phyloP scores from a whole-genome alignment of 2,113 vertebrate species.

The Ciconia stormi region DNA sequence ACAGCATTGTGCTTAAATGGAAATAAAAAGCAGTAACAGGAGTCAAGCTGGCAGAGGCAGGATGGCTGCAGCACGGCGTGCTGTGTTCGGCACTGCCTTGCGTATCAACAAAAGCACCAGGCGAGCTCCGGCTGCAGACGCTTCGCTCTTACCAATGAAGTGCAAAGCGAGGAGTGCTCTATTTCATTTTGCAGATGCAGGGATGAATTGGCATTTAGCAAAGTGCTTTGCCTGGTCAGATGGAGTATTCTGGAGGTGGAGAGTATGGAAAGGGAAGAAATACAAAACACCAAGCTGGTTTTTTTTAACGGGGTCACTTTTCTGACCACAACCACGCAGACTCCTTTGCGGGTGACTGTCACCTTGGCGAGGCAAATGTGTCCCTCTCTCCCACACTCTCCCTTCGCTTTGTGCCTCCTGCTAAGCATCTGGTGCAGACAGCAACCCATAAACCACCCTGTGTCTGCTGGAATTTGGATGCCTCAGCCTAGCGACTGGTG shows the following conservation, averaged over 20 bases:
- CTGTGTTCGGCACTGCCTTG: neutral
- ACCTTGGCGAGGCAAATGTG: neutral
- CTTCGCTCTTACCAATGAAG: neutral
- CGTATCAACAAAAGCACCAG: neutral
- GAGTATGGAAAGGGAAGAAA: neutral
- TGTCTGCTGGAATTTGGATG: neutral
- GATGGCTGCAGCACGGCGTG: fast-evolving
- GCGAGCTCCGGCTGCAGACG: neutral
- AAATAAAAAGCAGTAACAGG: neutral
- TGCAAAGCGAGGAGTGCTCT: neutral
- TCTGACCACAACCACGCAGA: neutral
- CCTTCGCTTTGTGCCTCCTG: neutral
- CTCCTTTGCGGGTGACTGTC: neutral
- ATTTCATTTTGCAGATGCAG: neutral
- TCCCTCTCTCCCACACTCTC: neutral
- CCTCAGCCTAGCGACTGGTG: neutral
- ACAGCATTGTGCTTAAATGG: neutral
- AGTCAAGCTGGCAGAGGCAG: neutral
- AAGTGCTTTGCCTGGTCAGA: neutral
- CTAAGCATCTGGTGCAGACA: neutral
- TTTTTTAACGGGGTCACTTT: neutral
- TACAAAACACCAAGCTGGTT: neutral
- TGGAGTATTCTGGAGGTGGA: neutral
- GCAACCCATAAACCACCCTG: neutral
- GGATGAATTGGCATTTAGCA: neutral